Percentiles rank a stretch among this genome's conserved stretches.
Evolutionary conservation across 2,113 vertebrate genomes (phyloP).

Genomic region (Halcyon senegalensis): DNA sequence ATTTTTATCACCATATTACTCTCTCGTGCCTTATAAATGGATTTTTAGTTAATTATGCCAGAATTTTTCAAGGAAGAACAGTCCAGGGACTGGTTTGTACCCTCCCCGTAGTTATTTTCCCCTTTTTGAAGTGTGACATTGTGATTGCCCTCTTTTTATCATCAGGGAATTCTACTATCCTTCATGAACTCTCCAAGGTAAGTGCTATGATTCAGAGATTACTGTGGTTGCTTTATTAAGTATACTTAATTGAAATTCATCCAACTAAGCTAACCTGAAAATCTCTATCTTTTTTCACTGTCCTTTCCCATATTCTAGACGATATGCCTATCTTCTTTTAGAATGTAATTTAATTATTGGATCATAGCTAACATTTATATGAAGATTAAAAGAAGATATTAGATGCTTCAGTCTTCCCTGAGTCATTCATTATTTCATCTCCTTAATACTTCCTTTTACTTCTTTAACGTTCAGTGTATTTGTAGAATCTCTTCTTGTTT

Average conservation of each 20-base stretch:
- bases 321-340: neutral
- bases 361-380: neutral
- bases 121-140: neutral
- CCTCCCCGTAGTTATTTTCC: neutral
- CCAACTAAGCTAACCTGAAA: neutral
- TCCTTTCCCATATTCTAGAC: neutral
- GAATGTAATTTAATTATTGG: slow-evolving; percentile 2
- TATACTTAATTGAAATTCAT: slow-evolving; percentile 11
- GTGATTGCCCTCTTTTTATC: neutral
- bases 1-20: neutral
- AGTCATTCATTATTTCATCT: neutral
- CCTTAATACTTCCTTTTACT: neutral
- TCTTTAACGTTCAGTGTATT: neutral
- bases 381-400: neutral
- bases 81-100: neutral
- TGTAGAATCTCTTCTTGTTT: neutral
- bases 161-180: neutral
- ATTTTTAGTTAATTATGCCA: neutral
- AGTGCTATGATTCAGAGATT: slow-evolving; percentile 29
- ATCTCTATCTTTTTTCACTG: neutral
- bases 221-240: neutral
- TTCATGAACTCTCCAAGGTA: neutral
- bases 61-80: neutral
- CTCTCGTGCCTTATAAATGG: neutral
- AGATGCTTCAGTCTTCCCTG: neutral